Conservation (phyloP, 2,888 invertebrate species). For the Epicampocera succincta region DNA sequence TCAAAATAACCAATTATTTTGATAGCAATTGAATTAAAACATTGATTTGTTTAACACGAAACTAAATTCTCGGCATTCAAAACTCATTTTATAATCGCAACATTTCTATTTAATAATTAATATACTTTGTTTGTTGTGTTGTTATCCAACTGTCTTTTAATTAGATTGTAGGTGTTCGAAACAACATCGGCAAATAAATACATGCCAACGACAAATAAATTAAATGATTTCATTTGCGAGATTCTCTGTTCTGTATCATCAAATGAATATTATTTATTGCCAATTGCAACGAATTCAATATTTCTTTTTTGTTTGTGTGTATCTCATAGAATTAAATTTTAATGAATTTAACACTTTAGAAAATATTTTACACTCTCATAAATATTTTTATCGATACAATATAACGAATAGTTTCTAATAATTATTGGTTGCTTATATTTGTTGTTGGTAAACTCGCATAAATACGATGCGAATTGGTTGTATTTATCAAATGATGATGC, state of each 20-base stretch:
- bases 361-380: constrained; percentile 27
- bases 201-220: constrained; percentile 7
- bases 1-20: too few species aligned
- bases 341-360: constrained; percentile 53
- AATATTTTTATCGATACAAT: constrained; percentile 19
- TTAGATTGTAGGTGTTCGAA: constrained; percentile 4
- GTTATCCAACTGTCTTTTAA: background rate
- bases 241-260: constrained; percentile 14
- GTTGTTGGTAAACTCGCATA: constrained; percentile 26
- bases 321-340: constrained; percentile 43
- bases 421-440: constrained; percentile 47
- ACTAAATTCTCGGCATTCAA: too few species aligned
- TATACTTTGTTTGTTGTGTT: constrained; percentile 8
- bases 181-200: background rate
- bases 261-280: constrained; percentile 4
- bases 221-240: constrained; percentile 19
- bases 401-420: constrained; percentile 40
- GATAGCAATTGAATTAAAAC: too few species aligned
- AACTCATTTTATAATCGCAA: background rate
- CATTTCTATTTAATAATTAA: constrained; percentile 16
- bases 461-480: constrained; percentile 27
- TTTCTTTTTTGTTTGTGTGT: constrained; percentile 30
- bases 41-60: too few species aligned
- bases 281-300: constrained; percentile 34
- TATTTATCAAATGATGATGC: constrained; percentile 13